Evolutionary conservation across 2,888 invertebrate genomes (phyloP).

Genomic region (Hirtodrosophila histrioides): DNA sequence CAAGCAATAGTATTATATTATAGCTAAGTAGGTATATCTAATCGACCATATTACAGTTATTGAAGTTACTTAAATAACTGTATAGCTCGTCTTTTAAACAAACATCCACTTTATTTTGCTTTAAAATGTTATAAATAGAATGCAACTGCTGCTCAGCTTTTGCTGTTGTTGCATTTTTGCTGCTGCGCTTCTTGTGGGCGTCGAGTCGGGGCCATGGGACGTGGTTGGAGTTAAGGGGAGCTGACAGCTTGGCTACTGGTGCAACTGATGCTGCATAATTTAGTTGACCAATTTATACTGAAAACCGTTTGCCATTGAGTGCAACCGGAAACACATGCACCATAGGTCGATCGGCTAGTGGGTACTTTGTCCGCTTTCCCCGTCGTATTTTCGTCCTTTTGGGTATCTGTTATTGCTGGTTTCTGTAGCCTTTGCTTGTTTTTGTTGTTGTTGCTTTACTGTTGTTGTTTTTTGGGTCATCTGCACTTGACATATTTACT

Average conservation of each 20-base stretch:
- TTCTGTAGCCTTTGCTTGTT: not conserved
- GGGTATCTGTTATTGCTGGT: conserved; percentile 14
- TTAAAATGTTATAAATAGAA: conserved; percentile 64
- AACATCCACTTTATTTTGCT: conserved; percentile 53
- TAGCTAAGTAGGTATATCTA: too few relatives aligned
- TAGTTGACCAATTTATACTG: conserved; percentile 81
- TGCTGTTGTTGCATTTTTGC: conserved; percentile 59
- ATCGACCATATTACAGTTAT: too few relatives aligned
- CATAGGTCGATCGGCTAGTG: conserved; percentile 21
- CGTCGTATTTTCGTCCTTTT: not conserved
- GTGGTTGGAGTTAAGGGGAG: conserved; percentile 2
- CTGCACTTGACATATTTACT: conserved; percentile 84
- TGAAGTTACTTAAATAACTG: too few relatives aligned
- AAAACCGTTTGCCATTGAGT: conserved; percentile 68
- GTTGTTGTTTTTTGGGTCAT: conserved; percentile 41
- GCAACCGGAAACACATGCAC: conserved; percentile 74
- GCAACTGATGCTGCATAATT: conserved; percentile 81
- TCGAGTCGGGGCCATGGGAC: not conserved
- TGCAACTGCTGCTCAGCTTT: conserved; percentile 67
- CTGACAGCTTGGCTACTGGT: conserved; percentile 58
- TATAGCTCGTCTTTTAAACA: too few relatives aligned
- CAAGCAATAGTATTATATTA: too few relatives aligned
- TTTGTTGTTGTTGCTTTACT: conserved; percentile 7
- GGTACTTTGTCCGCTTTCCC: not conserved
- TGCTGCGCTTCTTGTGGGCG: not conserved